A percentile compares a stretch with the other conserved stretches of the same genome.
Conservation (phyloP, 2,113 vertebrate species). For the Ochotona curzoniae region DNA sequence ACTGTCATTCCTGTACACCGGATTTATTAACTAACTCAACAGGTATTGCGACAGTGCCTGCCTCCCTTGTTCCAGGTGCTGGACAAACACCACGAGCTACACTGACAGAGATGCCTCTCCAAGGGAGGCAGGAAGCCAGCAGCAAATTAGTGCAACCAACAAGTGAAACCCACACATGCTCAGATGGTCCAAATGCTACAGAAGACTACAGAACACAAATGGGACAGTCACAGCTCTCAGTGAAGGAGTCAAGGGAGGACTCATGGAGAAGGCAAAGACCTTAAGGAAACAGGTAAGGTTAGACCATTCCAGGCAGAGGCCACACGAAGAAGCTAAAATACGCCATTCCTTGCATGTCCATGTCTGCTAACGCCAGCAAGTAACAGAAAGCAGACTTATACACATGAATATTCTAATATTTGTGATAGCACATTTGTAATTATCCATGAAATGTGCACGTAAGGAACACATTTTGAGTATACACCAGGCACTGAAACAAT, state of each 20-base stretch:
- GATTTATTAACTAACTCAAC: conserved; percentile 40
- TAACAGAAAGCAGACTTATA: not conserved
- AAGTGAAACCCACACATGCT: not conserved
- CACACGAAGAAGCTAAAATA: not conserved
- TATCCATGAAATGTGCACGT: not conserved
- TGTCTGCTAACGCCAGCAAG: not conserved
- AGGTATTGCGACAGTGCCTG: conserved; percentile 4
- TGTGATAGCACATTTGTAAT: not conserved
- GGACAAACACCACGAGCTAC: not conserved
- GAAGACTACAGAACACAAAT: not conserved
- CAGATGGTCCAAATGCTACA: not conserved
- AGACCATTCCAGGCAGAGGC: not conserved
- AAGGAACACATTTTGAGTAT: not conserved
- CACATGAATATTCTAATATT: not conserved
- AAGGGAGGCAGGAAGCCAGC: not conserved
- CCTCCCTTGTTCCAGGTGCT: not conserved
- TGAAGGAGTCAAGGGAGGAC: not conserved
- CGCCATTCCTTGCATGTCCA: not conserved
- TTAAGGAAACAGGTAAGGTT: not conserved
- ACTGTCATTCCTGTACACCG: not conserved
- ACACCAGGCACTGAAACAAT: not conserved
- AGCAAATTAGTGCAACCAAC: not conserved
- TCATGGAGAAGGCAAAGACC: not conserved
- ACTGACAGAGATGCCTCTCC: not conserved
- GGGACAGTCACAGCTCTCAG: not conserved